Conservation (phyloP, 2,797 vertebrate species). For the Sarcoramphus papa region DNA sequence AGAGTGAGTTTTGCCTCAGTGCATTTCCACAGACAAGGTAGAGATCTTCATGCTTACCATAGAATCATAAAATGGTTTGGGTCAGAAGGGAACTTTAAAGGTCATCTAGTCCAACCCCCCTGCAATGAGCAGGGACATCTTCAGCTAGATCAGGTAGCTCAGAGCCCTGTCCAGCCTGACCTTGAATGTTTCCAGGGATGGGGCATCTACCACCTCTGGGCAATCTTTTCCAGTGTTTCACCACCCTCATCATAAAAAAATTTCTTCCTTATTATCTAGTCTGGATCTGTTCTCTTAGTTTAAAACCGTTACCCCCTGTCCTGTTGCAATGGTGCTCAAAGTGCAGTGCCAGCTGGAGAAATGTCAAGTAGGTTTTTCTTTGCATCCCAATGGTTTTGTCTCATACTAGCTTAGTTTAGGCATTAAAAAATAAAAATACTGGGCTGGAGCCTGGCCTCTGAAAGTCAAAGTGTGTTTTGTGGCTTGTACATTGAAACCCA, state of each 20-base stretch:
- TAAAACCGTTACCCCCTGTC: background rate
- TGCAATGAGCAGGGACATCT: background rate
- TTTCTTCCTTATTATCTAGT: background rate
- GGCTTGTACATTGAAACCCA: background rate
- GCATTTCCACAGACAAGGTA: background rate
- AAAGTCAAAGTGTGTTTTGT: background rate
- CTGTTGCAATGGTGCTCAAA: background rate
- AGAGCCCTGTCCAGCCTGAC: rapidly evolving
- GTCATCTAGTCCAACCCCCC: background rate
- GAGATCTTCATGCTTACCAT: background rate
- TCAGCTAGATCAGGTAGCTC: background rate
- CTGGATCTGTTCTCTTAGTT: background rate
- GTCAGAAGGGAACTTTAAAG: background rate
- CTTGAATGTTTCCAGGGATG: background rate
- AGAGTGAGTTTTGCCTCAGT: background rate
- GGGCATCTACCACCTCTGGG: background rate
- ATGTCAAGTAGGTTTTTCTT: background rate
- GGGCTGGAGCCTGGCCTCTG: background rate
- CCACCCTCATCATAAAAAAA: rapidly evolving
- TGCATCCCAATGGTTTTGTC: background rate
- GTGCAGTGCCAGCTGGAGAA: background rate
- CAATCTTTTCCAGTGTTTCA: background rate
- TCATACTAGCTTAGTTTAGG: background rate
- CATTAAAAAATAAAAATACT: background rate
- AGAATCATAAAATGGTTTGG: background rate